phyloP scores from a whole-genome alignment of 2,113 vertebrate species.

The Falcunculus frontatus region DNA sequence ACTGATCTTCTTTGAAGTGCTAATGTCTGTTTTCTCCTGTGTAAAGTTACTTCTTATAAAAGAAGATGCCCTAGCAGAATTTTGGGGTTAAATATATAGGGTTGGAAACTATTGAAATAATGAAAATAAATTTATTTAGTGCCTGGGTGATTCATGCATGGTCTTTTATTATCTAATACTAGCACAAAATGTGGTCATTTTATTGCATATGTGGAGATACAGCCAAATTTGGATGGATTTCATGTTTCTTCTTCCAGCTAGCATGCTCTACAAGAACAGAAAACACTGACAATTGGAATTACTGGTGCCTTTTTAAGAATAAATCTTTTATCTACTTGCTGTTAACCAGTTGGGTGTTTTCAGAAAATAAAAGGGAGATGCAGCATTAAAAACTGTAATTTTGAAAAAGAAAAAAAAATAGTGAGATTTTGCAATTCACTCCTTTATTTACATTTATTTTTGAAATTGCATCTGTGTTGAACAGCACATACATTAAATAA shows the following conservation, averaged over 20 bases:
- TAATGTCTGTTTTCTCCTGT: neutral
- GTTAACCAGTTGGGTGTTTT: neutral
- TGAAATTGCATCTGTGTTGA: neutral
- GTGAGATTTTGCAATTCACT: neutral
- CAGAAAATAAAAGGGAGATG: neutral
- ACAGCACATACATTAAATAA: neutral
- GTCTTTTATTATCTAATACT: neutral
- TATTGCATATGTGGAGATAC: neutral
- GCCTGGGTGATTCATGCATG: neutral
- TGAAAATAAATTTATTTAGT: neutral
- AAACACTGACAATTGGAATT: neutral
- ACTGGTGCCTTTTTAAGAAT: neutral
- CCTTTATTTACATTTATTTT: neutral
- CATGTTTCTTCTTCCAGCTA: neutral
- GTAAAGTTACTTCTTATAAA: neutral
- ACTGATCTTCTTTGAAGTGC: neutral
- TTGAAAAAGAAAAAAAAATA: neutral
- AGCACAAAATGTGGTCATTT: neutral
- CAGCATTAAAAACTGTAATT: neutral
- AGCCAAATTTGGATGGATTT: neutral
- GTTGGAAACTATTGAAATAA: neutral
- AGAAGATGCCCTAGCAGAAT: neutral
- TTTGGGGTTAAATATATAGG: neutral
- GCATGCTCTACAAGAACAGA: neutral
- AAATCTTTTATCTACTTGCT: neutral